phyloP scores from a whole-genome alignment of 37 sponge, comb jelly and placozoan genomes.

The Eunapius fragilis region DNA sequence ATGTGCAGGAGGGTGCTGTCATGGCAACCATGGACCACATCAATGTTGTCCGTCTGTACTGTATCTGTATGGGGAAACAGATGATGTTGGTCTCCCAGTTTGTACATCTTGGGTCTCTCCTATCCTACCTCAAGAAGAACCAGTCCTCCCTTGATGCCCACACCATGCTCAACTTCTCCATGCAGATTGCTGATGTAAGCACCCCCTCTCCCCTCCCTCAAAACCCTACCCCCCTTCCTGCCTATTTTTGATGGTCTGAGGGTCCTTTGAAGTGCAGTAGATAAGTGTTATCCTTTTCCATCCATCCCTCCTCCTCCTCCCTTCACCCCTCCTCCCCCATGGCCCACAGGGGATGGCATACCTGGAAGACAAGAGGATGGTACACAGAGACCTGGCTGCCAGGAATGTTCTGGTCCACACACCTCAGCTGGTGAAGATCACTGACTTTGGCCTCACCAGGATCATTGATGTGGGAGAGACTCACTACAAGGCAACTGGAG shows the following conservation, averaged over 20 bases:
- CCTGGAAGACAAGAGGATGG: conserved; percentile 83
- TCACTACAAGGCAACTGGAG: conserved; percentile 71
- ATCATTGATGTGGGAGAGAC: conserved; percentile 78
- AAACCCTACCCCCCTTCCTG: no score
- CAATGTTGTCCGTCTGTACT: conserved; percentile 81
- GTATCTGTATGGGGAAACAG: conserved; percentile 83
- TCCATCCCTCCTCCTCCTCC: no score
- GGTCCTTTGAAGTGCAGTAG: no score
- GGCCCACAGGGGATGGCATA: conserved; percentile 86
- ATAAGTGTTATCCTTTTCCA: no score
- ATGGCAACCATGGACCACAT: conserved; percentile 90
- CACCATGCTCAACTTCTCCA: conserved; percentile 66
- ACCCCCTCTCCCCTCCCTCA: no score
- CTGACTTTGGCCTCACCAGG: conserved; percentile 92
- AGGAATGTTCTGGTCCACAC: conserved; percentile 91
- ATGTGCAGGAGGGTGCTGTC: conserved; percentile 75
- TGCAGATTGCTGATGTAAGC: conserved; percentile 75
- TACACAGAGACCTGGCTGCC: conserved; percentile 92
- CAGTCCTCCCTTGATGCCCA: conserved; percentile 67
- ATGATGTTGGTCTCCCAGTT: conserved; percentile 93
- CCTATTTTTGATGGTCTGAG: no score
- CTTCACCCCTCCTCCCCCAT: neutral
- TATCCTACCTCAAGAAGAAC: conserved; percentile 85
- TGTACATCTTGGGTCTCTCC: conserved; percentile 83
- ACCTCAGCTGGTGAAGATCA: conserved; percentile 81